Percentiles rank a stretch among this genome's conserved stretches.
phyloP scores from a whole-genome alignment of 2,888 invertebrate species.

The Onthophagus sagittarius region DNA sequence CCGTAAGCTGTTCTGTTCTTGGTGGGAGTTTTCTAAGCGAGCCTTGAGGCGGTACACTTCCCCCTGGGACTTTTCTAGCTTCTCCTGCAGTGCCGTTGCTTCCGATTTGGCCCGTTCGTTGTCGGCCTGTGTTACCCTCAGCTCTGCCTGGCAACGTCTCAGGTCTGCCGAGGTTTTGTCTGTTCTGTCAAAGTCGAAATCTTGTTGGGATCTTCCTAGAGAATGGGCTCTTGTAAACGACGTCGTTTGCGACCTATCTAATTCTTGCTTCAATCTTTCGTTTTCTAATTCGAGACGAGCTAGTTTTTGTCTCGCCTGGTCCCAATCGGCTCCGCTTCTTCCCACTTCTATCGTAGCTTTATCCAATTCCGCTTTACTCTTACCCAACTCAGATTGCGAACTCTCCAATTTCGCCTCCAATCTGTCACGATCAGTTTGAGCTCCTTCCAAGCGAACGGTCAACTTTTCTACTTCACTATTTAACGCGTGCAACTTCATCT shows the following conservation, averaged over 20 bases:
- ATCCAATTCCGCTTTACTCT: constrained; percentile 90
- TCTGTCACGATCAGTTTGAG: constrained; percentile 85
- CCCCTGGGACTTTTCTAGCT: constrained; percentile 90
- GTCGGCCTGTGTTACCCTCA: constrained; percentile 88
- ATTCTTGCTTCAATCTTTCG: constrained; percentile 72
- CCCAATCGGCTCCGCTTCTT: constrained; percentile 85
- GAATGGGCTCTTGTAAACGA: constrained; percentile 77
- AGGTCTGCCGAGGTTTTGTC: constrained; percentile 74
- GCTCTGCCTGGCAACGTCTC: constrained; percentile 82
- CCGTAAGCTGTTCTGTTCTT: constrained; percentile 87
- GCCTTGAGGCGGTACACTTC: constrained; percentile 93
- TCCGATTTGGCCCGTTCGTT: constrained; percentile 82
- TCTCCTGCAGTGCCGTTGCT: constrained; percentile 82
- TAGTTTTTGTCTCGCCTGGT: constrained; percentile 76
- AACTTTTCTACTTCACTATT: constrained; percentile 91
- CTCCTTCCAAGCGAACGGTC: constrained; percentile 81
- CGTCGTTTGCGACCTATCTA: constrained; percentile 71
- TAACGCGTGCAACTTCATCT: constrained; percentile 86
- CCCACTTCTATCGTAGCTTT: constrained; percentile 88
- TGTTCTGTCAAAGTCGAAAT: constrained; percentile 24
- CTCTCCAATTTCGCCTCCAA: constrained; percentile 88
- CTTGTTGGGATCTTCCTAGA: constrained; percentile 56
- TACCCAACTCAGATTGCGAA: constrained; percentile 89
- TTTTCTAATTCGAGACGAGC: constrained; percentile 86
- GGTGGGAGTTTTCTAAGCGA: constrained; percentile 90